Evolutionary conservation across 2,888 invertebrate genomes (phyloP), one percentile per base, ranked within the genome.

Genomic region (Tethea ocularis): DNA sequence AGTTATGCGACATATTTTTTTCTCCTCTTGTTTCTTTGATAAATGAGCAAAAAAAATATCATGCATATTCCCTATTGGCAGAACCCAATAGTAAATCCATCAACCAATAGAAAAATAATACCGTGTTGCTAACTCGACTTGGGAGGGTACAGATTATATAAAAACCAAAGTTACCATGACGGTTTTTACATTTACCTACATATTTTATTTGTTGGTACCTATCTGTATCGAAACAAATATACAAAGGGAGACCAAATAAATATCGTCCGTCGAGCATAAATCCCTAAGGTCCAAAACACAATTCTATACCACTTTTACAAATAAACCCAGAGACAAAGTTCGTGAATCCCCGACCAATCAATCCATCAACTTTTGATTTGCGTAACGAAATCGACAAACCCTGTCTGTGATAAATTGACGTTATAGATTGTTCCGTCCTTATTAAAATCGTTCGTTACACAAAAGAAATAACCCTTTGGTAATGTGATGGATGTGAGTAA

Each of bases 391-490:
- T 33, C 54, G 22, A 11, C 33, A 54, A 54, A n/a, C 54, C 54
- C 15, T 11, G 54, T 36, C 33, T 36, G 36, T 54, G 54, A 54
- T 33, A 33, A 33, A 54, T 54, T 10, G 33, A 33, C 33, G 54
- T 5, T 24, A 54, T 54, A 33, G 33, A 54, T 54, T 20, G 20
- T 33, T 26, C 1, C 29, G 29, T 54, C 63, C 58, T 66, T 68
- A 68, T 72, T 68, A 70, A 72, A 74, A 69, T 68, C 71, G 61
- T 63, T 70, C 71, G 69, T 60, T 62, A 59, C 61, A 66, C 58
- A 66, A 67, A 72, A 72, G 69, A 72, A 53, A 22, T 4, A 13
- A 33, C 10, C 15, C 33, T 53, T 24, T 52, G 26, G n/a, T 20
- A 4, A 11, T 29, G 33, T 36, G 33, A 20, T 20, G 24, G 24